phyloP scores from a whole-genome alignment of 2,113 vertebrate species.

The Prochilodus magdalenae region DNA sequence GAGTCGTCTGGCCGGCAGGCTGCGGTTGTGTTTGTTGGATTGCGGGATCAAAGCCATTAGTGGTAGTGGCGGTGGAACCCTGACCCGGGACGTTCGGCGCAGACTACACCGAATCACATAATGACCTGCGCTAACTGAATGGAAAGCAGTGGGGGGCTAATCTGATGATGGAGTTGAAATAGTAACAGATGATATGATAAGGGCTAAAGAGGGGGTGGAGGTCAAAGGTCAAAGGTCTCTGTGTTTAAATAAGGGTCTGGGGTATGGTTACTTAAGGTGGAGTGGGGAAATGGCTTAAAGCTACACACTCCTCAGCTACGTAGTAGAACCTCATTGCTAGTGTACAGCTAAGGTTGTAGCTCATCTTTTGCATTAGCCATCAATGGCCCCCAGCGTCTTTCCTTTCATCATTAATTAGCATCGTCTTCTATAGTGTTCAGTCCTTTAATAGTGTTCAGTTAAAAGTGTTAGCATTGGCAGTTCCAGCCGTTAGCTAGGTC shows the following conservation, averaged over 20 bases:
- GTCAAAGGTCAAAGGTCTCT: slow-evolving; percentile 35
- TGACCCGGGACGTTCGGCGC: background rate
- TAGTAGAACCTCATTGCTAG: too few species aligned
- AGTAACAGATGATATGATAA: slow-evolving; percentile 40
- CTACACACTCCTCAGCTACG: too few species aligned
- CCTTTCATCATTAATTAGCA: too few species aligned
- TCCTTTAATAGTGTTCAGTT: too few species aligned
- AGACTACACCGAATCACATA: slow-evolving; percentile 36
- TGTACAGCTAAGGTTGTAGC: too few species aligned
- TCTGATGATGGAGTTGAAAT: slow-evolving; percentile 38
- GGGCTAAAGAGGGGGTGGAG: slow-evolving; percentile 8
- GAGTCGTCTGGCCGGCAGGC: background rate
- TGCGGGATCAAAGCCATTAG: slow-evolving; percentile 39
- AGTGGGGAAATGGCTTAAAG: too few species aligned
- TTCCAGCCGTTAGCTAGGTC: too few species aligned
- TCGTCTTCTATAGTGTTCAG: too few species aligned
- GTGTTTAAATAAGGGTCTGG: background rate
- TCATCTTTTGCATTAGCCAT: too few species aligned
- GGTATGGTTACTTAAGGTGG: background rate
- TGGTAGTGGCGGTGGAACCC: background rate
- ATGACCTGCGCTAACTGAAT: background rate
- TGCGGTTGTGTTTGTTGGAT: background rate
- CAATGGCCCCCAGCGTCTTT: too few species aligned
- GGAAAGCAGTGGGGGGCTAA: background rate
- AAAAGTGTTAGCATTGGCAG: too few species aligned